phyloP scores from a whole-genome alignment of 1,140 invertebrate species.

The Drosophila santomea region DNA sequence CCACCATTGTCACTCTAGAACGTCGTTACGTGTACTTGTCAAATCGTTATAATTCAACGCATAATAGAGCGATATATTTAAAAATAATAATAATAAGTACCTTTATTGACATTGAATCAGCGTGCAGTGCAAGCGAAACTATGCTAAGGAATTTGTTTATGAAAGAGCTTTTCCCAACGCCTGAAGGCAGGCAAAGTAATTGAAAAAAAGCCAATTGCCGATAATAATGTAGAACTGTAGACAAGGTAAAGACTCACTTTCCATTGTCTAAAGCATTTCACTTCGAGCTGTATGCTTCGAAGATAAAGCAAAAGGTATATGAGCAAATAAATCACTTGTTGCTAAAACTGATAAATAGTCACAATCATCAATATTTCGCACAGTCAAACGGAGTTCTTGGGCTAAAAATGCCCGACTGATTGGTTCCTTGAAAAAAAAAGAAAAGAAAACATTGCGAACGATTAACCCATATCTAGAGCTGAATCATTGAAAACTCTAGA shows the following conservation, averaged over 20 bases:
- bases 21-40: background rate
- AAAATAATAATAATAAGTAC: conserved; percentile 1
- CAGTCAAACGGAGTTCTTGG: background rate
- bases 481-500: background rate
- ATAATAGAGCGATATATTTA: conserved; percentile 5
- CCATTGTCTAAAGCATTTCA: too few species aligned
- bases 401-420: background rate
- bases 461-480: background rate
- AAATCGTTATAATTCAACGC: background rate
- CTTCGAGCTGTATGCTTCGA: too few species aligned
- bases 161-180: conserved; percentile 8
- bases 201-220: background rate
- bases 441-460: background rate
- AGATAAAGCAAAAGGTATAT: too few species aligned
- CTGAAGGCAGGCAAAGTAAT: conserved; percentile 13
- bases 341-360: too few species aligned
- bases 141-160: background rate
- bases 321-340: too few species aligned
- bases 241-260: too few species aligned
- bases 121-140: background rate
- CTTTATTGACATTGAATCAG: conserved; percentile 6
- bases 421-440: background rate
- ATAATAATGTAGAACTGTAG: background rate
- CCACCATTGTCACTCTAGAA: conserved; percentile 8
- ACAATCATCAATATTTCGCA: background rate